Conservation (phyloP, 2,113 vertebrate genomes). For the Cryptomyrus ogoouensis region DNA sequence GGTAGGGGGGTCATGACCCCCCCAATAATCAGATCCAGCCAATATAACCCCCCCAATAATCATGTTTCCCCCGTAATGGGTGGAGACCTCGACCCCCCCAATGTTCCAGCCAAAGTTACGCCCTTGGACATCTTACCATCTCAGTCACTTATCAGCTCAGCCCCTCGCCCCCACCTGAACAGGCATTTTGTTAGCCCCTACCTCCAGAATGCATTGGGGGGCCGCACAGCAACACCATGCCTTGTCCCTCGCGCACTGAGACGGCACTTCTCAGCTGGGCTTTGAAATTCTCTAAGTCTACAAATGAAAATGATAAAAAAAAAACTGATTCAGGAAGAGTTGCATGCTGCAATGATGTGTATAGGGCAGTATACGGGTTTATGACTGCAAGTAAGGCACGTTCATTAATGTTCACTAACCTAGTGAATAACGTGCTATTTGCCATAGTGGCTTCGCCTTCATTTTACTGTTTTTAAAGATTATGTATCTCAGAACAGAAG, state of each 20-base stretch:
- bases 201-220: constrained; percentile 76
- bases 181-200: constrained; percentile 49
- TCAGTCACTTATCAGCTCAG: neutral
- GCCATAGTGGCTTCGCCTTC: neutral
- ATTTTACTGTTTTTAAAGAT: neutral
- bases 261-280: constrained; percentile 75
- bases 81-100: too few species aligned
- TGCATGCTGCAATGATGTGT: neutral
- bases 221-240: constrained; percentile 85
- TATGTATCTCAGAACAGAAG: neutral
- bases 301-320: constrained; percentile 26
- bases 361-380: neutral
- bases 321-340: neutral
- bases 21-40: too few species aligned
- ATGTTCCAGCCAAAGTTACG: too few species aligned
- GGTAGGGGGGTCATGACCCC: too few species aligned
- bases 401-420: neutral
- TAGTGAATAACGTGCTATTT: neutral
- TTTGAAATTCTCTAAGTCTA: constrained; percentile 81
- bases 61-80: too few species aligned
- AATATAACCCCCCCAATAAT: too few species aligned
- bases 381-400: neutral
- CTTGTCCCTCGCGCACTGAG: constrained; percentile 87
- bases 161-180: neutral
- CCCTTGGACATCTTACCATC: neutral